Evolutionary conservation across 2,888 invertebrate genomes (phyloP).

Genomic region (Thera britannica): DNA sequence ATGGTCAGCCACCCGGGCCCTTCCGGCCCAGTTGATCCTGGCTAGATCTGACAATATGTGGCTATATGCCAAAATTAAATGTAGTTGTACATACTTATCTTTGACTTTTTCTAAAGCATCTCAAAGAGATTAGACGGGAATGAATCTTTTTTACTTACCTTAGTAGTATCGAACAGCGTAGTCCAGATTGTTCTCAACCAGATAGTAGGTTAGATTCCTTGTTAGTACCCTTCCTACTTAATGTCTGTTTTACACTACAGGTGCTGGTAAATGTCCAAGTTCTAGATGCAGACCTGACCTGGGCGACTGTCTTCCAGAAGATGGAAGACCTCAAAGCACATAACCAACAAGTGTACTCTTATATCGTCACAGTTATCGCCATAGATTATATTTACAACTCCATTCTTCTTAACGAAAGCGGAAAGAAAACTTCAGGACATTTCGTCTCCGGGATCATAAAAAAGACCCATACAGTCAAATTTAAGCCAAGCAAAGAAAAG

Average conservation of each 20-base stretch:
- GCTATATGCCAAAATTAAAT: no score
- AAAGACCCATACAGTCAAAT: constrained; percentile 44
- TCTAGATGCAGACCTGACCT: constrained; percentile 57
- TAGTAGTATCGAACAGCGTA: no score
- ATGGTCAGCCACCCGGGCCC: no score
- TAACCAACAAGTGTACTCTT: constrained; percentile 64
- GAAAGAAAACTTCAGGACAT: constrained; percentile 42
- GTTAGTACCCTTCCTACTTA: no score
- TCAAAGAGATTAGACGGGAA: no score
- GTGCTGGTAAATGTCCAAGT: constrained; percentile 73
- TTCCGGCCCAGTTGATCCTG: no score
- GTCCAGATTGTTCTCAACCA: no score
- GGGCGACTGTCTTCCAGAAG: constrained; percentile 59
- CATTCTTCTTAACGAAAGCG: constrained; percentile 54
- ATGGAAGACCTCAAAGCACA: constrained; percentile 63
- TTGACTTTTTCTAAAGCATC: no score
- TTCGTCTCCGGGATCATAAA: constrained; percentile 46
- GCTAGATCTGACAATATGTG: no score
- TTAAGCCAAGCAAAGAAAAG: constrained; percentile 42
- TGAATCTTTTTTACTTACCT: no score
- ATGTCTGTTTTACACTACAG: constrained; percentile 45
- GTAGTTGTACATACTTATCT: no score
- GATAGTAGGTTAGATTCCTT: no score
- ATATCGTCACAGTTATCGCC: constrained; percentile 65
- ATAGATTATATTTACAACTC: constrained; percentile 72